These are phyloP conservation scores for Pimpla rufipes DNA, from an alignment of 2,888 invertebrate species.

Conservation along the genomic window DNA sequence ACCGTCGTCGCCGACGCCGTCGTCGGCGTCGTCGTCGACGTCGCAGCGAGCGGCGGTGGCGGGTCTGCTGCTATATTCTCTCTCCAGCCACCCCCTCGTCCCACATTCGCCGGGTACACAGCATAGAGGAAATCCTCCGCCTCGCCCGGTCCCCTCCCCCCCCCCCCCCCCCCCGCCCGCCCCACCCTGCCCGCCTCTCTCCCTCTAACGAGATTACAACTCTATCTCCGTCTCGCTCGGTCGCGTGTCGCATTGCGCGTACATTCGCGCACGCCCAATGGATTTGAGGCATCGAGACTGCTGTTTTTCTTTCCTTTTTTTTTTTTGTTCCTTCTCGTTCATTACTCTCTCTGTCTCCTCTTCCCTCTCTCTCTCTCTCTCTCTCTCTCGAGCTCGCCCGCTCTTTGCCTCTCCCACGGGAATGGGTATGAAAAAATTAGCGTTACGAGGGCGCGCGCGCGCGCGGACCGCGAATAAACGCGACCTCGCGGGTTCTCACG, in stretches of 20 bases:
- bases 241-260: slow-evolving; percentile 84
- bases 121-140: slow-evolving; percentile 67
- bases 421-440: slow-evolving; percentile 20
- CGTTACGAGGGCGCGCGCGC: background rate
- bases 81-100: slow-evolving; percentile 56
- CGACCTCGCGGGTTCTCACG: slow-evolving; percentile 30
- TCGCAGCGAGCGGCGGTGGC: slow-evolving; percentile 40
- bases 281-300: slow-evolving; percentile 67
- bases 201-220: slow-evolving; percentile 80
- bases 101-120: slow-evolving; percentile 63
- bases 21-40: slow-evolving; percentile 45
- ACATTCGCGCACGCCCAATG: slow-evolving; percentile 81
- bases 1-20: slow-evolving; percentile 44
- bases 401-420: background rate
- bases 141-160: slow-evolving; percentile 49
- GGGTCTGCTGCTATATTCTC: slow-evolving; percentile 28
- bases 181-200: slow-evolving; percentile 46
- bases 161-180: background rate
- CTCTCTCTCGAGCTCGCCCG: too few relatives aligned
- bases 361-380: too few relatives aligned
- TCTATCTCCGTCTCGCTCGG: slow-evolving; percentile 77
- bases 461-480: background rate
- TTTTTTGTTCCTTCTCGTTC: slow-evolving; percentile 13
- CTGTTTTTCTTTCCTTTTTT: slow-evolving; percentile 28
- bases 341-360: background rate